These are phyloP conservation scores for Andrena cerasifolii DNA, from an alignment of 1,140 invertebrate species.

Conservation along the genomic window DNA sequence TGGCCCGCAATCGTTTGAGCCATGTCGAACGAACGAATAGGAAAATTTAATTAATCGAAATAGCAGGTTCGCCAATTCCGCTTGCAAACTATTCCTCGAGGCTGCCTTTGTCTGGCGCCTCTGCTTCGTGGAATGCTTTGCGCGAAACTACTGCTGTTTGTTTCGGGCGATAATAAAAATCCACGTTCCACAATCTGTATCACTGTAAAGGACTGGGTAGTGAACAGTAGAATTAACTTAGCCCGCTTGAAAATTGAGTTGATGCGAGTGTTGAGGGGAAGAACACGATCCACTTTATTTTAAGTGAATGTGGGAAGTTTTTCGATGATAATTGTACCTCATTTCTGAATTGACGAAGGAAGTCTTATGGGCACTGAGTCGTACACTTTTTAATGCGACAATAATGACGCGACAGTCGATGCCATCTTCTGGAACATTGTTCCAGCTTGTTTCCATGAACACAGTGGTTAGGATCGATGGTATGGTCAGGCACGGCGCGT, in stretches of 20 bases:
- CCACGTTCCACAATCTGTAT: conserved; percentile 5
- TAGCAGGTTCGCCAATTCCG: not conserved
- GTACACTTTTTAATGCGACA: not conserved
- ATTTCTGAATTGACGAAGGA: no score
- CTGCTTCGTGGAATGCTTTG: conserved; percentile 13
- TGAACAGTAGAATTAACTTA: no score
- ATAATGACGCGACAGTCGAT: conserved; percentile 17
- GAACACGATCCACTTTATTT: no score
- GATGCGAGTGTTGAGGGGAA: no score
- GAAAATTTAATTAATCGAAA: conserved; percentile 57
- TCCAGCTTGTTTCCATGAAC: conserved; percentile 4
- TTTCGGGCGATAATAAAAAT: not conserved
- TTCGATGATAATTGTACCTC: no score
- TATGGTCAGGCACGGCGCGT: conserved; percentile 1
- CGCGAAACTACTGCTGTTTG: not conserved
- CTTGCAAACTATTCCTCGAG: not conserved
- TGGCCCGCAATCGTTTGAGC: not conserved
- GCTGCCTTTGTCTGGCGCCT: not conserved
- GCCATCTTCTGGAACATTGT: conserved; percentile 3
- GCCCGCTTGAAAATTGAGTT: no score
- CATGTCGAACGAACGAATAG: not conserved
- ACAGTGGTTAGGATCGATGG: conserved; percentile 18
- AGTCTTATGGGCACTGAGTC: no score
- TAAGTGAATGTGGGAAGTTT: no score
- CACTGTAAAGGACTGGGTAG: not conserved